A percentile compares a stretch with the other conserved stretches of the same genome.
Evolutionary conservation across 2,113 vertebrate species (phyloP).

Genomic region (Nothobranchius kuhntae): DNA sequence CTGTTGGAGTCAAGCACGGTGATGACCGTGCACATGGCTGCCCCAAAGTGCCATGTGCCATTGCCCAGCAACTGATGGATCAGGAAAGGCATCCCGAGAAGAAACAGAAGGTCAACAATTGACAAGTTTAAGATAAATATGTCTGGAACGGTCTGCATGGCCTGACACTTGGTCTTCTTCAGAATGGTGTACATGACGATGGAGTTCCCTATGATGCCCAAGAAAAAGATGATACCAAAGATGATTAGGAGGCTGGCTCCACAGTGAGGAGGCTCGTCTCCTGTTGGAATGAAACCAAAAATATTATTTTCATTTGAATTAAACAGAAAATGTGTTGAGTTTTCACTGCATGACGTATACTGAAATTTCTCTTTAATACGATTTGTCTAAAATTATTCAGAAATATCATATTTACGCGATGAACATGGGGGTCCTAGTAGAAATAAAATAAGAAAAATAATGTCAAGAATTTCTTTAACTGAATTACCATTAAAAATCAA

Average conservation of each 20-base stretch:
- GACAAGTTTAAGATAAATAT: constrained; percentile 88
- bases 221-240: constrained; percentile 85
- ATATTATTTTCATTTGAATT: background rate
- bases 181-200: constrained; percentile 86
- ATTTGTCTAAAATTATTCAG: no score
- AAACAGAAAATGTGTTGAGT: background rate
- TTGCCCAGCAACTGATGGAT: constrained; percentile 88
- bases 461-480: no score
- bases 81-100: constrained; percentile 88
- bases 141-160: constrained; percentile 84
- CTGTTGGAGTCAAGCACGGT: constrained; percentile 86
- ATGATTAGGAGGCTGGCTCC: constrained; percentile 82
- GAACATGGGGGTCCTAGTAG: no score
- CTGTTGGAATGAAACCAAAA: constrained; percentile 41
- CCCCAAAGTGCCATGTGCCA: constrained; percentile 85
- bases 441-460: no score
- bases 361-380: background rate
- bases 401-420: no score
- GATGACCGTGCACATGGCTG: constrained; percentile 83
- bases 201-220: constrained; percentile 84
- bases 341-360: background rate
- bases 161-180: constrained; percentile 83
- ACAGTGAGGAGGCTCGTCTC: constrained; percentile 62
- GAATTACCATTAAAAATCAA: no score
- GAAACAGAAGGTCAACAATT: constrained; percentile 84